phyloP scores from a whole-genome alignment of 2,797 vertebrate species.

The Cirrhinus molitorella region DNA sequence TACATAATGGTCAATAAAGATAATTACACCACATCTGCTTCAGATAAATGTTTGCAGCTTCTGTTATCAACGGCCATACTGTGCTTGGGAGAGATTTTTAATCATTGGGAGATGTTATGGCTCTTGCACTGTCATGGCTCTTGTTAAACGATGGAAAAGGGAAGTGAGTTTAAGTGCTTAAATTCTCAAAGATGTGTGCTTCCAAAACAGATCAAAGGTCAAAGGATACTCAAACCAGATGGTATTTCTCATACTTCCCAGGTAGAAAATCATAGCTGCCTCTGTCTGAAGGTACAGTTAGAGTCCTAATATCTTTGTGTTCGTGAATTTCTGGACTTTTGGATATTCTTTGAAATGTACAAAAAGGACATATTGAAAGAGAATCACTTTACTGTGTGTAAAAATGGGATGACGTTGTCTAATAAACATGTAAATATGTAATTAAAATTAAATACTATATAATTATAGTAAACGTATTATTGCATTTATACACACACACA shows the following conservation, averaged over 20 bases:
- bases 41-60: constrained; percentile 53
- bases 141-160: constrained; percentile 60
- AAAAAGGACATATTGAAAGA: neutral
- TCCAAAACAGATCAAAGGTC: constrained; percentile 57
- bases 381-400: no score
- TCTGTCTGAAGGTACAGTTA: constrained; percentile 17
- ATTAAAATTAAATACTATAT: no score
- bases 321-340: neutral
- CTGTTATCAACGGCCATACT: constrained; percentile 23
- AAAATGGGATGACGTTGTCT: no score
- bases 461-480: no score
- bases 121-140: constrained; percentile 28
- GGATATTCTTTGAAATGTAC: neutral
- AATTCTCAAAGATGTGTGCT: constrained; percentile 44
- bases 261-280: constrained; percentile 58
- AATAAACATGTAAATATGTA: no score
- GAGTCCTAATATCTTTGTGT: neutral
- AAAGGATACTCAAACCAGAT: constrained; percentile 66
- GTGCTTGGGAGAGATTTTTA: constrained; percentile 21
- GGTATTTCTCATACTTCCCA: constrained; percentile 59
- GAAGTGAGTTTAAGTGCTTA: constrained; percentile 55
- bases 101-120: constrained; percentile 40
- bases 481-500: no score
- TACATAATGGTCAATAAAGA: constrained; percentile 45
- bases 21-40: constrained; percentile 48